Evolutionary conservation across 2,113 vertebrate genomes (phyloP), one percentile per base, ranked within the genome.

Genomic region (Cynocephalus volans): DNA sequence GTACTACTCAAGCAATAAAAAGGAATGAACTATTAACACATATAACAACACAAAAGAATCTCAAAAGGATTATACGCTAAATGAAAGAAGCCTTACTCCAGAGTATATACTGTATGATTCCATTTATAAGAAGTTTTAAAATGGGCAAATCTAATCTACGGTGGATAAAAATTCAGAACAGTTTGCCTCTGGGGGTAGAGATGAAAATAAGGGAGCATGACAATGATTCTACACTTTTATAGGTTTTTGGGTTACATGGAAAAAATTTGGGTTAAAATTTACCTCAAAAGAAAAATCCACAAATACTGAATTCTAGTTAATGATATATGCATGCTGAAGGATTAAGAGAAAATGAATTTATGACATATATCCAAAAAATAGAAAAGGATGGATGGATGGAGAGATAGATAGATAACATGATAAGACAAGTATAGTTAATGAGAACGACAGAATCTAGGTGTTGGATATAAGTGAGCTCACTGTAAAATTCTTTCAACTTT

Each of bases 231-330:
- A 36, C 36, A 90, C 84, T 60, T 31, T 75, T 58, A 60, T 36
- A 73, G 48, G 33, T 77, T 84, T 95, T 69, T 72, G 65, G 24
- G 31, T 33, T 90, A 90, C 12, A 62, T 21, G 81, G 45, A 45
- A 48, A 41, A 41, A 41, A 41, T 41, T 41, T 41, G 41, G 41
- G 41, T 41, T 41, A 41, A 41, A 41, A 41, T 90, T 83, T 90
- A 90, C 18, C n/a, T 94, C 33, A 93, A 90, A 93, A 95, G 41
- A 84, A 92, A 93, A 92, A 92, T 64, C 52, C 41, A 60, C 67
- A 87, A 89, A 94, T 83, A 75, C 1, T 83, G 41, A 96, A 88
- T 4, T 89, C 54, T 81, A 79, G 72, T 28, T 84, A 95, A 92
- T 75, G 50, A 88, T 5, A 73, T 5, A 62, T 52, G 4, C 15